Percentiles rank a stretch among this genome's conserved stretches.
Evolutionary conservation across 1,140 invertebrate genomes (phyloP).

Genomic region (Frieseomelitta varia): DNA sequence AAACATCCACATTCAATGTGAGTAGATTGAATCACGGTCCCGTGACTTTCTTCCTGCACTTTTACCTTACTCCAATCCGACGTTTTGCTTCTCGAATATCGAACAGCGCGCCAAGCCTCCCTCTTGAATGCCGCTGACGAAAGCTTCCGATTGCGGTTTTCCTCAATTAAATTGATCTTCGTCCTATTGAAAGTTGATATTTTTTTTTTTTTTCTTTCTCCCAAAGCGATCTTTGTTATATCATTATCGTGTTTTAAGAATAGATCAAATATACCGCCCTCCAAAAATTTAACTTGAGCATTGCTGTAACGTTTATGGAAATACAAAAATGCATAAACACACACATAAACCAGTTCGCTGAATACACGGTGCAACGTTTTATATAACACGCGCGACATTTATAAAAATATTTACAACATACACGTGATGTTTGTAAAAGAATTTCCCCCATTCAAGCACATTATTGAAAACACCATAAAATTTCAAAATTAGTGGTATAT

Average conservation of each 20-base stretch:
- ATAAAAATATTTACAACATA: too few species aligned
- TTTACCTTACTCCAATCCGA: not conserved
- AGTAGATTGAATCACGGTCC: not conserved
- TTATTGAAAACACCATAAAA: too few species aligned
- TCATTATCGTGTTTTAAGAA: not conserved
- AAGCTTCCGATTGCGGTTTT: slow-evolving; percentile 12
- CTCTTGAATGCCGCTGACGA: slow-evolving; percentile 3
- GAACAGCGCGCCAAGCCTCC: not conserved
- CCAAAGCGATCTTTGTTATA: too few species aligned
- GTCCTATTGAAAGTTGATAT: not conserved
- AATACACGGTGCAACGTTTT: too few species aligned
- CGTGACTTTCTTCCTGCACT: not conserved
- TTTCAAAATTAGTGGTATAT: too few species aligned
- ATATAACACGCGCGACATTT: too few species aligned
- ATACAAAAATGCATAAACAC: too few species aligned
- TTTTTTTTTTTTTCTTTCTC: not conserved
- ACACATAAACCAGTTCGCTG: too few species aligned
- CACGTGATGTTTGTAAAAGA: too few species aligned
- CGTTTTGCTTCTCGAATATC: slow-evolving; percentile 11
- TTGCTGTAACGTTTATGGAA: not conserved
- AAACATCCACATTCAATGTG: slow-evolving; percentile 12
- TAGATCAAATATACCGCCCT: not conserved
- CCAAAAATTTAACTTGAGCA: not conserved
- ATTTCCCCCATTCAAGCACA: too few species aligned
- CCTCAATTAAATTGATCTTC: slow-evolving; percentile 17